These are phyloP conservation scores for Nycteola revayana DNA, from an alignment of 2,888 invertebrate genomes.

Conservation along the genomic window DNA sequence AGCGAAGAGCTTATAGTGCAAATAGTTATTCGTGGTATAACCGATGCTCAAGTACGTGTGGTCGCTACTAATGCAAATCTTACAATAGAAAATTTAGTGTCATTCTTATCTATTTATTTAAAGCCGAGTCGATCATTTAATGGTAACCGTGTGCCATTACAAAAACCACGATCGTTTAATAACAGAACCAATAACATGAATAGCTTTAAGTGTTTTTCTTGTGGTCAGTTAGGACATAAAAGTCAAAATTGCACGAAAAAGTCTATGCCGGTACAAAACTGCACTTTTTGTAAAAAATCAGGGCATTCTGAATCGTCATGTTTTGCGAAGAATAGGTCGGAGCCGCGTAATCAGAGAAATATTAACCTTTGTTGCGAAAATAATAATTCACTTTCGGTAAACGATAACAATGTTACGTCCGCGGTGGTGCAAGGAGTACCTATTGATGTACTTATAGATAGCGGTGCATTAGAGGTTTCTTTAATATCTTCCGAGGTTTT, in stretches of 20 bases:
- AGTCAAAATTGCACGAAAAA: background rate
- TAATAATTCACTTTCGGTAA: background rate
- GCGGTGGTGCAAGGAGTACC: slow-evolving; percentile 24
- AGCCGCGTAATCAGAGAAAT: slow-evolving; percentile 1
- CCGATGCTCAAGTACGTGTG: slow-evolving; percentile 2
- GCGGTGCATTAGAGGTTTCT: slow-evolving; percentile 21
- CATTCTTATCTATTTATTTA: slow-evolving; percentile 4
- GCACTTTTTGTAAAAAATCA: slow-evolving; percentile 27
- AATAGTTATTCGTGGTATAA: slow-evolving; percentile 6
- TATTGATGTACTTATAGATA: slow-evolving; percentile 27
- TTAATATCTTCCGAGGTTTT: slow-evolving; percentile 17
- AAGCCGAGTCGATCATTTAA: too few species aligned
- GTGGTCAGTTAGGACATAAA: background rate
- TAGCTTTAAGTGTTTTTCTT: slow-evolving; percentile 1
- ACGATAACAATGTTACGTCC: slow-evolving; percentile 13
- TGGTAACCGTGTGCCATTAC: too few species aligned
- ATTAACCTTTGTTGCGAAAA: slow-evolving; percentile 23
- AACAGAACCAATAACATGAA: too few species aligned
- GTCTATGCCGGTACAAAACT: too few species aligned
- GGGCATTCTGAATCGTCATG: slow-evolving; percentile 25
- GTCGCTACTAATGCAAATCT: slow-evolving; percentile 5
- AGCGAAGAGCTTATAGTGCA: slow-evolving; percentile 23
- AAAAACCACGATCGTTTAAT: too few species aligned
- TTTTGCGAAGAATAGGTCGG: slow-evolving; percentile 16
- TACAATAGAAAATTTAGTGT: background rate